Evolutionary conservation across 2,113 vertebrate genomes (phyloP).

Genomic region (Eurypyga helias): DNA sequence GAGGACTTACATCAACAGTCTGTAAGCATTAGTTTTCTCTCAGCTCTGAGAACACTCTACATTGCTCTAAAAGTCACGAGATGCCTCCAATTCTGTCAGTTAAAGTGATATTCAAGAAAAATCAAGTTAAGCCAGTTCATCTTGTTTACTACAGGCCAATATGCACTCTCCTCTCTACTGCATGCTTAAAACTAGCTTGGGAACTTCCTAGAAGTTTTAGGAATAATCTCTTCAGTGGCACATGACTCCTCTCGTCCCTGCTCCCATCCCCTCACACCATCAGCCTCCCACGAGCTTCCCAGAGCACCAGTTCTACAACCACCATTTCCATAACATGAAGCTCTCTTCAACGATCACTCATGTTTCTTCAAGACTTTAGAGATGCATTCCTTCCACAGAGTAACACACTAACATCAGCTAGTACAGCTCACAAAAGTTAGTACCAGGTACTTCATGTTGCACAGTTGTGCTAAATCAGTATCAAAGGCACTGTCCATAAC

Average conservation of each 20-base stretch:
- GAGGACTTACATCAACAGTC: not conserved
- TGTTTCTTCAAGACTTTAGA: not conserved
- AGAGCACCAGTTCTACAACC: not conserved
- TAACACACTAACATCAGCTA: not conserved
- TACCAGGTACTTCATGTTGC: not conserved
- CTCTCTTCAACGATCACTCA: not conserved
- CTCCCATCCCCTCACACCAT: not conserved
- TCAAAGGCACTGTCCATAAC: not conserved
- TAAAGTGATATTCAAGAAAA: not conserved
- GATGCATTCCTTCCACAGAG: not conserved
- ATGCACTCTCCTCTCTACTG: not conserved
- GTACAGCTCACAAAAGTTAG: not conserved
- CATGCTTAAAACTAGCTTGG: not conserved
- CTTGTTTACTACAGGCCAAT: not conserved
- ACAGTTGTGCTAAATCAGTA: not conserved
- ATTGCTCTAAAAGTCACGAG: not conserved
- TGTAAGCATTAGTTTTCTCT: not conserved
- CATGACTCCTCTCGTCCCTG: not conserved
- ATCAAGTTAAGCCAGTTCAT: not conserved
- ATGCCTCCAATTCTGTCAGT: not conserved
- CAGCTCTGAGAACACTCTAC: not conserved
- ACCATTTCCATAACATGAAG: not conserved
- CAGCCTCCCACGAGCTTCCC: not conserved
- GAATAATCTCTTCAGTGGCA: not conserved
- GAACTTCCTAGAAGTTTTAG: not conserved